phyloP scores from a whole-genome alignment of 2,888 invertebrate genomes.

The Scaptomyza reducta region DNA sequence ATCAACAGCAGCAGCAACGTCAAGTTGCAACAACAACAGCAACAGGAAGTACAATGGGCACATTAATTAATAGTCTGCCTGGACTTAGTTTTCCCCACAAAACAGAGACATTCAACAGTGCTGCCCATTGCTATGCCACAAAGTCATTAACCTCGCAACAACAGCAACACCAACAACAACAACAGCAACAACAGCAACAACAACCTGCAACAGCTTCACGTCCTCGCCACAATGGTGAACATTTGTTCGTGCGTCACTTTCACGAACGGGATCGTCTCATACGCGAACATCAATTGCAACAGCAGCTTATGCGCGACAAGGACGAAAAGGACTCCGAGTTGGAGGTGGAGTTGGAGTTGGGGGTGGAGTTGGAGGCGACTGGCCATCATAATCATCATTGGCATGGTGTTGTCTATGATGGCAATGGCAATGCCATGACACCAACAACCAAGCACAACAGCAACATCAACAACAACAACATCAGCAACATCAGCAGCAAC shows the following conservation, averaged over 20 bases:
- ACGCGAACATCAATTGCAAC: constrained; percentile 84
- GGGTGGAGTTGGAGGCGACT: constrained; percentile 37
- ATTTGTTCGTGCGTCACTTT: constrained; percentile 83
- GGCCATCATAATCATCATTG: constrained; percentile 71
- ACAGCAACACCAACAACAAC: constrained; percentile 34
- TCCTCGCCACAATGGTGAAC: constrained; percentile 69
- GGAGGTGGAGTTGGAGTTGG: constrained; percentile 12
- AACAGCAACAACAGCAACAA: constrained; percentile 39
- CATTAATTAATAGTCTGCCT: constrained; percentile 67
- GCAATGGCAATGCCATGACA: constrained; percentile 59
- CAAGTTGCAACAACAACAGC: constrained; percentile 23
- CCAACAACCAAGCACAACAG: constrained; percentile 30
- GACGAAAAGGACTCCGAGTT: constrained; percentile 4
- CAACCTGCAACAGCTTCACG: constrained; percentile 50
- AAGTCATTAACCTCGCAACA: constrained; percentile 81
- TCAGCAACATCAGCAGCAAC: constrained; percentile 11
- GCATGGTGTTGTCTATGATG: constrained; percentile 73
- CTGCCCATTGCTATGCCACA: constrained; percentile 45
- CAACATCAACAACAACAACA: constrained; percentile 7
- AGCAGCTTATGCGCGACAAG: constrained; percentile 74
- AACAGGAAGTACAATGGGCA: constrained; percentile 46
- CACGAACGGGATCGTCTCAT: constrained; percentile 84
- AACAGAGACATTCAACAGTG: constrained; percentile 55
- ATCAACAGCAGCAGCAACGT: constrained; percentile 63
- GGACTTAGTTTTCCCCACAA: constrained; percentile 31